phyloP scores from a whole-genome alignment of 2,888 invertebrate species.

The Spisula subtruncata region DNA sequence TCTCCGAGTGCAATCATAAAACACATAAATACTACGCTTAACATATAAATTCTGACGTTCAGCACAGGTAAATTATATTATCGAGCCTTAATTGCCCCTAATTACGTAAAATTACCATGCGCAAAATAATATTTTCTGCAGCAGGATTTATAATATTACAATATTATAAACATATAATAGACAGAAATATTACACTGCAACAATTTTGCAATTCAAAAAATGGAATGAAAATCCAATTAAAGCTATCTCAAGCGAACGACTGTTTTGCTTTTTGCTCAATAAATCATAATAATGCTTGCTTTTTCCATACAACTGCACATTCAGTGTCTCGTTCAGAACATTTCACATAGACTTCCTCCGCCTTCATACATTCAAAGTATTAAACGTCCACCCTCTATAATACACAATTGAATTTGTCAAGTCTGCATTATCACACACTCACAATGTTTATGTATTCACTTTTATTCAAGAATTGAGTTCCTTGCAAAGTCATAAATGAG shows the following conservation, averaged over 20 bases:
- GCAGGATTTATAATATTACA: not conserved
- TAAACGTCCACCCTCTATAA: too few species aligned
- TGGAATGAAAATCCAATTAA: not conserved
- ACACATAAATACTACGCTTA: not conserved
- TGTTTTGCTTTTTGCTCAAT: too few species aligned
- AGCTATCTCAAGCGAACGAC: not conserved
- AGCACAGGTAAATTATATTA: not conserved
- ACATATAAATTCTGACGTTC: not conserved
- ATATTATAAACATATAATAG: not conserved
- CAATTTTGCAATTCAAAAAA: not conserved
- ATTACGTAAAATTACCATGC: constrained; percentile 1
- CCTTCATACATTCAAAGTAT: too few species aligned
- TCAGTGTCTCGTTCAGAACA: too few species aligned
- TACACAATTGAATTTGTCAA: too few species aligned
- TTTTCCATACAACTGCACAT: too few species aligned
- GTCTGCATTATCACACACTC: too few species aligned
- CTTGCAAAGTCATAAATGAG: too few species aligned
- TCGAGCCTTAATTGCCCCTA: not conserved
- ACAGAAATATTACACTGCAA: not conserved
- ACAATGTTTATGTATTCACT: too few species aligned
- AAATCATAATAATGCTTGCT: too few species aligned
- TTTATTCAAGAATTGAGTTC: too few species aligned
- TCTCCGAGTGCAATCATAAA: not conserved
- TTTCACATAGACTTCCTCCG: too few species aligned
- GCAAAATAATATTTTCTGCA: not conserved